A percentile compares a stretch with the other conserved stretches of the same genome.
Evolutionary conservation across 1,140 invertebrate genomes (phyloP).

Genomic region (Colletes latitarsis): DNA sequence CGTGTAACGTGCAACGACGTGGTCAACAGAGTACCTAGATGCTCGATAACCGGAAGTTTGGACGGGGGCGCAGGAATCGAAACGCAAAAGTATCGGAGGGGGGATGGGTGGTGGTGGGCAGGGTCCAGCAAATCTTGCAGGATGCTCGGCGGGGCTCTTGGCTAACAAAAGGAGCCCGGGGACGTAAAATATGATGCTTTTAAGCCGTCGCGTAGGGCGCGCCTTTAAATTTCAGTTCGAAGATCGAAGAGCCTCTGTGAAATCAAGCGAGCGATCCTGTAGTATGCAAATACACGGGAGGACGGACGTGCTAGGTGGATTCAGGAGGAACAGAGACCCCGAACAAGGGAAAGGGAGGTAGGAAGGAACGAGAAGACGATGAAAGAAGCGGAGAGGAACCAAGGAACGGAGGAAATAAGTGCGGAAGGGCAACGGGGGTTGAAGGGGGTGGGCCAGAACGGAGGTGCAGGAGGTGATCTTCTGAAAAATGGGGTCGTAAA

Average conservation of each 20-base stretch:
- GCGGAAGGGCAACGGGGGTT: constrained; percentile 19
- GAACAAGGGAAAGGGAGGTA: constrained; percentile 1
- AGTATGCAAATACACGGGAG: constrained; percentile 72
- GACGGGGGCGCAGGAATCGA: not conserved
- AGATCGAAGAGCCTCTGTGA: constrained; percentile 72
- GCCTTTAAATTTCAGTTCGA: constrained; percentile 75
- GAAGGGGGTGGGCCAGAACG: not conserved
- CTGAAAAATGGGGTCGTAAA: constrained; percentile 73
- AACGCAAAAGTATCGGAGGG: constrained; percentile 3
- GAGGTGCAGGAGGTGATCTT: constrained; percentile 65
- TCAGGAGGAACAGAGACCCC: constrained; percentile 22
- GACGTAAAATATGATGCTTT: constrained; percentile 78
- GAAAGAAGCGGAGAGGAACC: constrained; percentile 4
- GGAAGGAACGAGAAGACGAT: constrained; percentile 3
- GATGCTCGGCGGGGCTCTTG: constrained; percentile 40
- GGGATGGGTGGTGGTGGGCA: not conserved
- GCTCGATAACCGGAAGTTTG: no score
- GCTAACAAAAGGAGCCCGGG: constrained; percentile 47
- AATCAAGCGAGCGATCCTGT: constrained; percentile 72
- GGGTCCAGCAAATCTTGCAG: constrained; percentile 41
- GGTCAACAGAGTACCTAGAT: no score
- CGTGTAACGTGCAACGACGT: no score
- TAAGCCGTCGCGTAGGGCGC: constrained; percentile 58
- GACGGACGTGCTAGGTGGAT: constrained; percentile 49
- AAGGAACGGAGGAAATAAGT: constrained; percentile 41